Evolutionary conservation across 1,140 invertebrate genomes (phyloP), one percentile per base, ranked within the genome.

Genomic region (Cryptotermes secundus): DNA sequence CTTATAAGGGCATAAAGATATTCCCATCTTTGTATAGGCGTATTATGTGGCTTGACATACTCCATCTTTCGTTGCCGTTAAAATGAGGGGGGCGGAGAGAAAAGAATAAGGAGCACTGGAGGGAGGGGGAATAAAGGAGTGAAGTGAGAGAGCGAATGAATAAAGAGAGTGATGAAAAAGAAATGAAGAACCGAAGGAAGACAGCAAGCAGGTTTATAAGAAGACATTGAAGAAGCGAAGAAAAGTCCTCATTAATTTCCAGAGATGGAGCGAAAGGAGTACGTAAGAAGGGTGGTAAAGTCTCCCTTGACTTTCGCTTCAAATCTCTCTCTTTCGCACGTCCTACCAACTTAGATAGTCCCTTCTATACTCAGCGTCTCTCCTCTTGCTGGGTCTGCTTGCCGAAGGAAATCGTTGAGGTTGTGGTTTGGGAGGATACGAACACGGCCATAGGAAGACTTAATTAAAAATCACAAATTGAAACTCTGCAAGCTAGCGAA

Each of bases 401-500:
- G 7, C 26, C n/a, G 59, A 72, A 72, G 10, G 2, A 16, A 72
- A 72, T 31, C n/a, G 59, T n/a, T n/a, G 59, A 26, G 14, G 59
- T 72, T 72, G 59, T 26, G 59, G 59, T 72, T 72, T 72, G 59
- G 6, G 10, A 72, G 59, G 59, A 31, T 72, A n/a, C 59, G n/a
- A 31, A 72, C 26, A 72, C 59, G 31, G 59, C 59, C n/a, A 26
- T 31, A 72, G 59, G 59, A 72, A 72, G 59, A 72, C 59, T 72
- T 72, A 72, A 72, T 72, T 72, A 72, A 72, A 72, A 72, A 72
- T 72, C 59, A 72, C 59, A 72, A 72, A 72, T 72, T 72, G 59
- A 72, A 72, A 72, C n/a, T 72, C 59, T 72, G 59, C 26, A 31
- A 31, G 10, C 26, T n/a, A 31, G n/a, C n/a, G 59, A 72, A 31